phyloP scores from a whole-genome alignment of 2,797 vertebrate species.

The Enteromius unitaeniatus region DNA sequence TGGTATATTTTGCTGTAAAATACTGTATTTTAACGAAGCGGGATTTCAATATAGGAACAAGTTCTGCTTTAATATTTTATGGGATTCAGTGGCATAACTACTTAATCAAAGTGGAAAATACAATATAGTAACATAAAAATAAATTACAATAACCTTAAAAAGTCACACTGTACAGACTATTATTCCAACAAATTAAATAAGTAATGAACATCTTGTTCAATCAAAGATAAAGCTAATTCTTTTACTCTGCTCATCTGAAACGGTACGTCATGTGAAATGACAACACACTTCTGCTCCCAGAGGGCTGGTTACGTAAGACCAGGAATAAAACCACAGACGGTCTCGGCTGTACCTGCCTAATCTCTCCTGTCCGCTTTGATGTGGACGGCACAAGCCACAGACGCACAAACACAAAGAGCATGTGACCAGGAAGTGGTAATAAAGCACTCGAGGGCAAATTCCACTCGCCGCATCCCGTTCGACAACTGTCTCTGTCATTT shows the following conservation, averaged over 20 bases:
- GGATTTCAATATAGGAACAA: no score
- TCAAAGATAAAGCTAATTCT: neutral
- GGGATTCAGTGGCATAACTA: neutral
- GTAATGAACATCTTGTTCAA: neutral
- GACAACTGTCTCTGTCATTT: constrained; percentile 40
- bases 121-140: neutral
- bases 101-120: neutral
- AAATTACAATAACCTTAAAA: neutral
- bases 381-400: constrained; percentile 14
- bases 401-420: constrained; percentile 15
- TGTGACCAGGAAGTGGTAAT: constrained; percentile 42
- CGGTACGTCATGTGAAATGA: neutral
- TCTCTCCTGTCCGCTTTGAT: constrained; percentile 13
- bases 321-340: neutral
- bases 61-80: neutral
- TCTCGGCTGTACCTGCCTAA: neutral
- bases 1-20: no score
- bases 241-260: neutral
- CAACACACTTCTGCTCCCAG: neutral
- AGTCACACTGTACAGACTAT: neutral
- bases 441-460: constrained; percentile 34
- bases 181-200: neutral
- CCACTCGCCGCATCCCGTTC: constrained; percentile 8
- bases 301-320: neutral
- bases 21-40: no score